Evolutionary conservation across 1,140 invertebrate species (phyloP), one percentile per base, ranked within the genome.

Genomic region (Capitella teleta): DNA sequence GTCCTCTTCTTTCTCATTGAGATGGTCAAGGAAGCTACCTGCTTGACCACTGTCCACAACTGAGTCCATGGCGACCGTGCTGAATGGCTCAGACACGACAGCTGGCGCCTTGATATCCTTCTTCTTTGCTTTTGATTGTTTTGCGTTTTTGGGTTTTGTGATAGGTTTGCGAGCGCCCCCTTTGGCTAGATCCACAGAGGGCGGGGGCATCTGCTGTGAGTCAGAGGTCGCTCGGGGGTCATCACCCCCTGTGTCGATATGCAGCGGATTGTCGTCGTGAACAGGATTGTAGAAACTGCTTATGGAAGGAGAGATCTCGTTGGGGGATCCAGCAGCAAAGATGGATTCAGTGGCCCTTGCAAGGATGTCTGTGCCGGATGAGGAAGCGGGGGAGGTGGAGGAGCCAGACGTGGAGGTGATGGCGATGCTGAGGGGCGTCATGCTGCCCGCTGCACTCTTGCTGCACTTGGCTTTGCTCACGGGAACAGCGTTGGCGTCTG

Each of bases 311-410:
- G 59, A 57, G 12, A 63, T 61, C 16, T 64, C 61, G 3, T 41
- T 47, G 8, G 36, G 41, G 3, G n/a, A n/a, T n/a, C 57, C 54
- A 19, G 54, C 50, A 8, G 62, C 60, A 53, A 72, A 73, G 45
- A 73, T 70, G 1, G 69, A 72, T 51, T 71, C 65, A 19, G 69
- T 66, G 21, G 71, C 71, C 59, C 69, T 62, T 5, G 71, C 71
- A 26, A 73, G 60, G 41, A 73, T 71, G 53, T 73, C 71, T 8
- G 57, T 61, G 12, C 57, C 44, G 34, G 25, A 47, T 14, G 36
- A 26, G 34, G 14, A 14, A 40, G 21, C 24, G 1, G 30, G 10
- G 12, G 47, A 14, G 19, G 41, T 51, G 14, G 24, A 51, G 32
- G 40, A 28, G 21, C 38, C 43, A 5, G 42, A 24, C 19, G 51